Conservation (phyloP, 2,113 vertebrate species). For the Osmerus mordax region DNA sequence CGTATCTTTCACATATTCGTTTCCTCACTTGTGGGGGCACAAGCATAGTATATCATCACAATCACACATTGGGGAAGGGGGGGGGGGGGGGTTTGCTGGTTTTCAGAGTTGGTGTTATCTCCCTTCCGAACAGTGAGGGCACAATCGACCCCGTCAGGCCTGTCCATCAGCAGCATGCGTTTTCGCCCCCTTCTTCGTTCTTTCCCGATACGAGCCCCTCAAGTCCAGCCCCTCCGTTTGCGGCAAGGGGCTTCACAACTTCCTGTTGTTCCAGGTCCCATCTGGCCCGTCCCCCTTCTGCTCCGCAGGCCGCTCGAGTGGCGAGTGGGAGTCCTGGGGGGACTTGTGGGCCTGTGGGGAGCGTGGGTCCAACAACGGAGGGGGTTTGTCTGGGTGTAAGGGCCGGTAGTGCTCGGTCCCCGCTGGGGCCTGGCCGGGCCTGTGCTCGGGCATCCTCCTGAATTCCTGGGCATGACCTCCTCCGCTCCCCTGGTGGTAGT, state of each 20-base stretch:
- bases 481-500: conserved; percentile 74
- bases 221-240: conserved; percentile 4
- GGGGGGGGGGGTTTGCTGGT: conserved; percentile 51
- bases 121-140: conserved; percentile 53
- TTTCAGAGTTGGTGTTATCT: conserved; percentile 39
- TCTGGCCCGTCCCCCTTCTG: conserved; percentile 81
- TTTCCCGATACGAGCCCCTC: conserved; percentile 9
- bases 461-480: conserved; percentile 86
- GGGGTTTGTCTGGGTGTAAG: conserved; percentile 90
- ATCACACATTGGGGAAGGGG: conserved; percentile 23
- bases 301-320: conserved; percentile 84
- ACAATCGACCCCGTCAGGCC: conserved; percentile 38
- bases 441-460: conserved; percentile 87
- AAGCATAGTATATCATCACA: conserved; percentile 28
- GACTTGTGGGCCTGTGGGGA: conserved; percentile 92
- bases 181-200: conserved; percentile 14
- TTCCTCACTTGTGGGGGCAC: conserved; percentile 22
- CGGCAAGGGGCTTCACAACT: conserved; percentile 71
- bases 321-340: conserved; percentile 88
- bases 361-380: conserved; percentile 81
- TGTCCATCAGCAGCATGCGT: conserved; percentile 49
- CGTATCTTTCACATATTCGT: conserved; percentile 8
- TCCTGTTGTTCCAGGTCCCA: conserved; percentile 89
- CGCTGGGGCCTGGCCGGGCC: conserved; percentile 75
- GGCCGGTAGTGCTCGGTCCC: conserved; percentile 88